Conservation (phyloP, 2,888 invertebrate genomes). For the Dynastes maya region DNA sequence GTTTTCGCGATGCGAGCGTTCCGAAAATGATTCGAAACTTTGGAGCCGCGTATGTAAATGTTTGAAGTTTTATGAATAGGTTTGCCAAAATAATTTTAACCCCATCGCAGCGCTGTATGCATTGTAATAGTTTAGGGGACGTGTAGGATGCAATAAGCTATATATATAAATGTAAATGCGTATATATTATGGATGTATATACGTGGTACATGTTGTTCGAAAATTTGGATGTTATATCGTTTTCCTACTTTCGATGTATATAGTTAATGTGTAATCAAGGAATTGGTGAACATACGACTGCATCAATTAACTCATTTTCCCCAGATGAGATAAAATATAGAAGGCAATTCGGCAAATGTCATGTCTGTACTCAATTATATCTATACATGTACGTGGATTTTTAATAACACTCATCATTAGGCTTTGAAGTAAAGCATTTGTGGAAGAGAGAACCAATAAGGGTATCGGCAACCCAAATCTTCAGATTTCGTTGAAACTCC, state of each 20-base stretch:
- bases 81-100: constrained; percentile 62
- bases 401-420: too few relatives aligned
- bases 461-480: too few relatives aligned
- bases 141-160: constrained; percentile 68
- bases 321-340: too few relatives aligned
- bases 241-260: constrained; percentile 16
- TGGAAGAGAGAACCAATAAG: too few relatives aligned
- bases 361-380: too few relatives aligned
- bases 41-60: constrained; percentile 60
- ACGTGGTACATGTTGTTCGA: constrained; percentile 41
- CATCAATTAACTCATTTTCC: background rate
- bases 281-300: constrained; percentile 21
- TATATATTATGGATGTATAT: constrained; percentile 44
- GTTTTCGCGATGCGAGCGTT: constrained; percentile 36
- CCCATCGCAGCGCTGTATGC: constrained; percentile 51
- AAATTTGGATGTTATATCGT: constrained; percentile 35
- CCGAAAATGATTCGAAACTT: constrained; percentile 12
- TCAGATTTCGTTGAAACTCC: too few relatives aligned
- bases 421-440: too few relatives aligned
- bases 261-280: background rate
- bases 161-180: constrained; percentile 55
- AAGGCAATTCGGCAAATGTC: too few relatives aligned
- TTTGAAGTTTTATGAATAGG: constrained; percentile 65
- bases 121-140: constrained; percentile 60
- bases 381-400: too few relatives aligned